Evolutionary conservation across 2,888 invertebrate species (phyloP), one percentile per base, ranked within the genome.

Genomic region (Aporophyla nigra): DNA sequence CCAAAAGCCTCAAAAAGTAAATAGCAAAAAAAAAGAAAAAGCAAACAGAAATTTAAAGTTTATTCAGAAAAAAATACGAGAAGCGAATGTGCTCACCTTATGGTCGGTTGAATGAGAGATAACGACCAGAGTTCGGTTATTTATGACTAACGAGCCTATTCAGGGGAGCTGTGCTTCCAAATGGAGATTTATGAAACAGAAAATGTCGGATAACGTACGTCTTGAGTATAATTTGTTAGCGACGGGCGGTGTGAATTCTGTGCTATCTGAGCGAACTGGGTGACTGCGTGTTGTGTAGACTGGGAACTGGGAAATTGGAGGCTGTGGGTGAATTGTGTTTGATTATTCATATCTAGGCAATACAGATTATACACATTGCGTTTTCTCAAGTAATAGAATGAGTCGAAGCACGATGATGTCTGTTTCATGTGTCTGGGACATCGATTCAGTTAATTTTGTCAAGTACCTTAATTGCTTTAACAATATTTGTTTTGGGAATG

Each of bases 101-200:
- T 92, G 91, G 90, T 83, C 90, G 90, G 88, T 87, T 95, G 95
- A 95, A 95, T 95, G 93, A 94, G 92, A 93, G 93, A 93, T 95
- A 96, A 95, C 96, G 96, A 95, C 93, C 93, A 91, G 93, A 94
- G 94, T 96, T 95, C 93, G 94, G 95, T 94, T 96, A 96, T 96
- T 96, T 96, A 95, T 95, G 95, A 95, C 92, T 96, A 96, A 96
- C 96, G 95, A 96, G 95, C 95, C 96, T 94, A 96, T 96, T 96
- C 96, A 96, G 92, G 89, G 90, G 90, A 91, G 92, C 92, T 91
- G 90, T 89, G 92, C 89, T 91, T 91, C 93, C 92, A 94, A 95
- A 95, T 95, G 94, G 95, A 95, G 95, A 95, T 96, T 95, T 96
- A 95, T 95, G 94, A 94, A 95, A 95, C 93, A 94, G 94, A 95